These are phyloP conservation scores for Troglohyphantes excavatus DNA, from an alignment of 2,888 invertebrate species.

Conservation along the genomic window DNA sequence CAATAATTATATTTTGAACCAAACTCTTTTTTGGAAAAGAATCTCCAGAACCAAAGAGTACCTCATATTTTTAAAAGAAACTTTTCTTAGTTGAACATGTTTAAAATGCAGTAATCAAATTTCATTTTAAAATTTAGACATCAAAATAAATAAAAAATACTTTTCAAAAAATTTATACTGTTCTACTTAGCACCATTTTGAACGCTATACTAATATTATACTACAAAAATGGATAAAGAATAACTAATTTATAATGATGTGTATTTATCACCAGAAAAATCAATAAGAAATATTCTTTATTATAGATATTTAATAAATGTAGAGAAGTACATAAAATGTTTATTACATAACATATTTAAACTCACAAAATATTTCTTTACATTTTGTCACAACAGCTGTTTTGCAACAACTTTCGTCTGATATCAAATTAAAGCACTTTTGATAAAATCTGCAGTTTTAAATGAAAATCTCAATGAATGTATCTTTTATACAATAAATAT, in stretches of 20 bases:
- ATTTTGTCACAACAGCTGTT: conserved; percentile 13
- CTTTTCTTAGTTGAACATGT: no score
- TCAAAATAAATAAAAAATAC: no score
- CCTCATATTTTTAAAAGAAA: no score
- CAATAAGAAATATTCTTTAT: conserved; percentile 27
- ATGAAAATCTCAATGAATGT: neutral
- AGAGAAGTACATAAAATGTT: conserved; percentile 54
- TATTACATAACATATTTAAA: conserved; percentile 25
- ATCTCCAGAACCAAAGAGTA: no score
- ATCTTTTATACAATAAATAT: neutral
- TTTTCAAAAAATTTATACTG: no score
- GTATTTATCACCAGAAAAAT: neutral
- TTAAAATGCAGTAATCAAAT: no score
- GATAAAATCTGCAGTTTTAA: neutral
- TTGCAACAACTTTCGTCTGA: neutral
- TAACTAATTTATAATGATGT: neutral
- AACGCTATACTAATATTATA: no score
- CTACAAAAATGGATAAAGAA: no score
- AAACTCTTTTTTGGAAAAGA: no score
- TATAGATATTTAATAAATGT: conserved; percentile 45
- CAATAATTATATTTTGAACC: no score
- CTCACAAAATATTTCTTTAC: conserved; percentile 28
- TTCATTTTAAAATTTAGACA: no score
- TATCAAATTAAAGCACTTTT: neutral
- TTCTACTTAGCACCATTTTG: no score